These are phyloP conservation scores for Bombus superbus DNA, from an alignment of 1,140 invertebrate species.

Conservation along the genomic window DNA sequence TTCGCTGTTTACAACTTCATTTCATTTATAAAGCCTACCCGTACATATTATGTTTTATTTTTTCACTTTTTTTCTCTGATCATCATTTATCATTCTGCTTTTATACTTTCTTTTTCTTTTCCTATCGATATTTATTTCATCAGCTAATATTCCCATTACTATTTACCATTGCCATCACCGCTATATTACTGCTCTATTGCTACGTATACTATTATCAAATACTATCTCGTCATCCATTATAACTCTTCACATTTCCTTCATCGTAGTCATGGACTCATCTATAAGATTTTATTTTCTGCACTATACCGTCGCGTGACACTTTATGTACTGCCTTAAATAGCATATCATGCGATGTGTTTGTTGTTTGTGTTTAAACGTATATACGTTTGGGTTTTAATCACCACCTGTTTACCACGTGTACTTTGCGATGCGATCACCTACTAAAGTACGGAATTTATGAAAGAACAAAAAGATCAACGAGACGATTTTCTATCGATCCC, in stretches of 20 bases:
- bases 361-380: conserved; percentile 62
- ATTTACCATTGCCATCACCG: conserved; percentile 27
- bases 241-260: conserved; percentile 13
- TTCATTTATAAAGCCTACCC: conserved; percentile 79
- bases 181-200: background rate
- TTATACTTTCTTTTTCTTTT: background rate
- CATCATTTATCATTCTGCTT: background rate
- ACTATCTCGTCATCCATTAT: conserved; percentile 16
- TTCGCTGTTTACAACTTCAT: conserved; percentile 81
- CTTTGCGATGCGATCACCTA: conserved; percentile 13
- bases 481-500: conserved; percentile 1
- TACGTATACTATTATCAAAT: conserved; percentile 14
- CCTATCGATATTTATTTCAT: background rate
- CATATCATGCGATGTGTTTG: conserved; percentile 65
- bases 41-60: conserved; percentile 40
- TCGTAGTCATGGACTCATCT: conserved; percentile 43
- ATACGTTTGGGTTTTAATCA: conserved; percentile 49
- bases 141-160: conserved; percentile 17
- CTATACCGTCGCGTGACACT: conserved; percentile 48
- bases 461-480: background rate
- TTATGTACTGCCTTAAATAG: conserved; percentile 58
- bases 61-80: background rate
- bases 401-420: background rate
- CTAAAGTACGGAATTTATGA: background rate
- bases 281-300: conserved; percentile 53